Conservation (phyloP, 2,113 vertebrate genomes). For the Panthera uncia region DNA sequence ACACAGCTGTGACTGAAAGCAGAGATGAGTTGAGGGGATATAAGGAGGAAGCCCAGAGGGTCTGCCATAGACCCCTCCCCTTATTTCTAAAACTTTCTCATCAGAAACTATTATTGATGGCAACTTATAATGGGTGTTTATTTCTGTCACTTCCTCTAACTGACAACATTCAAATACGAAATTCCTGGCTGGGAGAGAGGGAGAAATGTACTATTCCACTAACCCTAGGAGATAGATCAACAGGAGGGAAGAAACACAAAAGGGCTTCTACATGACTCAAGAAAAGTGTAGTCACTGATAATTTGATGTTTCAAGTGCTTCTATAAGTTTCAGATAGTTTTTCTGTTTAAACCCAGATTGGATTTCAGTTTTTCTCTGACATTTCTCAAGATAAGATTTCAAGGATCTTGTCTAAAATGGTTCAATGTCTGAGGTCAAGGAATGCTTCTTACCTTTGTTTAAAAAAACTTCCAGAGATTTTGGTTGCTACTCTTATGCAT, state of each 20-base stretch:
- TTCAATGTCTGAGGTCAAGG: background rate
- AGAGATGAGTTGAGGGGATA: background rate
- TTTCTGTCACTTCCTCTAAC: background rate
- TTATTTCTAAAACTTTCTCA: background rate
- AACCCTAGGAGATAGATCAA: background rate
- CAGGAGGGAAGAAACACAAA: background rate
- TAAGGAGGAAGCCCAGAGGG: background rate
- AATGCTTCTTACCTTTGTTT: background rate
- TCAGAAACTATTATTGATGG: background rate
- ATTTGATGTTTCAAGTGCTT: background rate
- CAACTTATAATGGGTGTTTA: background rate
- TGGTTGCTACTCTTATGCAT: background rate
- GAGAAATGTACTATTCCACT: background rate
- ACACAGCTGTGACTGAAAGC: background rate
- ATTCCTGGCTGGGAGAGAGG: background rate
- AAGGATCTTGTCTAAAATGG: background rate
- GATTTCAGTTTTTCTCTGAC: background rate
- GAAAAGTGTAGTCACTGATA: background rate
- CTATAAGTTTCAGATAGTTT: background rate
- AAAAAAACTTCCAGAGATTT: conserved; percentile 35
- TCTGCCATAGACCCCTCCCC: background rate
- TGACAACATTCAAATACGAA: background rate
- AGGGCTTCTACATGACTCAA: background rate
- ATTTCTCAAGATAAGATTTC: conserved; percentile 12
- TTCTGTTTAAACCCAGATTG: background rate